Evolutionary conservation across 1,140 invertebrate genomes (phyloP).

Genomic region (Procambarus clarkii): DNA sequence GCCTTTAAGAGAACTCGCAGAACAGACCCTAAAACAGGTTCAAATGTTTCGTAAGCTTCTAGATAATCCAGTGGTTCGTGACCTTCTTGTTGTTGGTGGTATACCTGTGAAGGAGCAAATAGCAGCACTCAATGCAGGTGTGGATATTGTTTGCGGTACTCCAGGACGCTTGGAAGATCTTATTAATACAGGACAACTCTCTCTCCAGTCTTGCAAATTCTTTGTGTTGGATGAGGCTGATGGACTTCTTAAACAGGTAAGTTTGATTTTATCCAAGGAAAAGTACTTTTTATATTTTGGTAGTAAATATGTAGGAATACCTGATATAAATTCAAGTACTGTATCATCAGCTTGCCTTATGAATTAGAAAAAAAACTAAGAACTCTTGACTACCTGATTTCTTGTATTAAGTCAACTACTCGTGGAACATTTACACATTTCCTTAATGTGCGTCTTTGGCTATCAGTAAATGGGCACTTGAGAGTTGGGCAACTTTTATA

Average conservation of each 20-base stretch:
- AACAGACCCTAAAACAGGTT: conserved; percentile 95
- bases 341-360: too few relatives aligned
- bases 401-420: too few relatives aligned
- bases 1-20: conserved; percentile 97
- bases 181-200: conserved; percentile 88
- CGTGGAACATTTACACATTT: too few relatives aligned
- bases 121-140: conserved; percentile 85
- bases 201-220: conserved; percentile 92
- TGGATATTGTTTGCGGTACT: conserved; percentile 97
- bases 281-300: too few relatives aligned
- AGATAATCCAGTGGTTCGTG: conserved; percentile 85
- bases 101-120: conserved; percentile 95
- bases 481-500: too few relatives aligned
- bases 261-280: not conserved
- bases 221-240: conserved; percentile 99
- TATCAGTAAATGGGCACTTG: too few relatives aligned
- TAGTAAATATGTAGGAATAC: too few relatives aligned
- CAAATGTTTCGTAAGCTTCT: conserved; percentile 93
- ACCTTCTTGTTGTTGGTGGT: conserved; percentile 93
- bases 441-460: too few relatives aligned
- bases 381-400: too few relatives aligned
- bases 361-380: too few relatives aligned
- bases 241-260: conserved; percentile 86
- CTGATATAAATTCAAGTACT: too few relatives aligned
- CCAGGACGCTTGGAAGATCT: conserved; percentile 96